Evolutionary conservation across 2,888 invertebrate genomes (phyloP), one percentile per base, ranked within the genome.

Genomic region (Leptogaster cylindrica): DNA sequence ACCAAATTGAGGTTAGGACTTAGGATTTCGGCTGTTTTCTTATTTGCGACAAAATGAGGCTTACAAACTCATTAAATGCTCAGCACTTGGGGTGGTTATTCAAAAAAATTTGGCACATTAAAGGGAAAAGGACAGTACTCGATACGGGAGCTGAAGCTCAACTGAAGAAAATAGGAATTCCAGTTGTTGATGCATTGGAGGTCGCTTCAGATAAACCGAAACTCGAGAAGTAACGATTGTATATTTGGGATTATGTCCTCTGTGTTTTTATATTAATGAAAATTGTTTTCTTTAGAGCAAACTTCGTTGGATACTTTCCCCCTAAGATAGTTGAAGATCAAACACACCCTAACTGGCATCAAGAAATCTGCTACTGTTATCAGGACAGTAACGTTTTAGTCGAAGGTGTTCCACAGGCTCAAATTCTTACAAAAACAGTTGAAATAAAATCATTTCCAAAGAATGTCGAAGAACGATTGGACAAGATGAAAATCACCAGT

Each of bases 391-490:
- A 86, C 79, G 87, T 90, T 6, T 80, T 92, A 2, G 75, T 91
- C 20, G 87, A 88, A 80, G 95, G 93, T 8, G 75, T 90, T 61
- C 78, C 84, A 1, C 95, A 95, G 82, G 92, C 92, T 0, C 88
- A 91, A 81, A 81, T 89, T n/a, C 80, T 95, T 4, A 91, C 92
- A 2, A 95, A 95, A 76, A 87, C 92, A 1, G 80, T 92, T 3
- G 83, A 86, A 68, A 81, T 87, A 71, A 80, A 86, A 41, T 84
- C 81, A 67, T 81, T 92, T 58, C 91, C 91, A 0, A 81, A 84
- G 6, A 82, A 80, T 71, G 81, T 89, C 65, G 82, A 86, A 75
- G 83, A 85, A 65, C 75, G 82, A 3, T 81, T 84, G 8, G 76
- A 79, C 33, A 75, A 85, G 58, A 70, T 77, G 5, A 81, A 86